Base-by-base conservation (phyloP, 1,140 invertebrate species). In the Alviniconcha marisindica region DNA sequence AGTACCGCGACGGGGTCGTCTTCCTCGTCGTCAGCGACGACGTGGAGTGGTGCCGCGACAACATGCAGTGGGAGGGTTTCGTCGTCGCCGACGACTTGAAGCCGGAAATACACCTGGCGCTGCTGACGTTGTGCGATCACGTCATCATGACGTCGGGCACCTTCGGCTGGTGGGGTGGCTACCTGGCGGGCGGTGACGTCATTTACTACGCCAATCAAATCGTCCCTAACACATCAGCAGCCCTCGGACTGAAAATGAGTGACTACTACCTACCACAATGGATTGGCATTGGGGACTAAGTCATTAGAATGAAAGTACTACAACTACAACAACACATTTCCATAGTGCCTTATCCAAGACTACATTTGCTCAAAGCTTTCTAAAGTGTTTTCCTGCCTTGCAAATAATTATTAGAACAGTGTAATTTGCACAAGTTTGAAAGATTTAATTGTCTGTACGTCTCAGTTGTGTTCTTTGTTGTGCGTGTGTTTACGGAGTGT, bases 91-190 rank as follows among this genome's bases (percentile, higher is more conserved):
- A 80, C 0, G 54, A 82, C n/a, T 85, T 48, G 28, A 71, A 40
- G 14, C 56, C 82, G 1, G 84, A 48, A 15, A 92, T 94, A 82
- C 89, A 92, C 80, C 56, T 92, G 31, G 88, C 89, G 5, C 40
- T 89, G 5, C 73, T 92, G 48, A 51, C 89, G 14, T 60, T 56
- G 0, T 92, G 91, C 83, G 87, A 92, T 73, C 91, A 92, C 82
- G 86, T 79, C 18, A 88, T 92, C 28, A 85, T 91, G 1, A 88
- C 89, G 21, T 85, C 85, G 3, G 91, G 91, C 0, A 88, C 88
- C 1, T 92, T 86, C 81, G 91, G 91, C 0, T 91, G 90, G 90
- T 92, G 91, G 91, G 88, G 84, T 0, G 91, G 89, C 0, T 91
- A 87, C 82, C 77, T 92, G 14, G 85, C 88, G 10, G 88, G 89